A percentile compares a stretch with the other conserved stretches of the same genome.
phyloP scores from a whole-genome alignment of 1,140 invertebrate genomes.

The Drosophila aff. region DNA sequence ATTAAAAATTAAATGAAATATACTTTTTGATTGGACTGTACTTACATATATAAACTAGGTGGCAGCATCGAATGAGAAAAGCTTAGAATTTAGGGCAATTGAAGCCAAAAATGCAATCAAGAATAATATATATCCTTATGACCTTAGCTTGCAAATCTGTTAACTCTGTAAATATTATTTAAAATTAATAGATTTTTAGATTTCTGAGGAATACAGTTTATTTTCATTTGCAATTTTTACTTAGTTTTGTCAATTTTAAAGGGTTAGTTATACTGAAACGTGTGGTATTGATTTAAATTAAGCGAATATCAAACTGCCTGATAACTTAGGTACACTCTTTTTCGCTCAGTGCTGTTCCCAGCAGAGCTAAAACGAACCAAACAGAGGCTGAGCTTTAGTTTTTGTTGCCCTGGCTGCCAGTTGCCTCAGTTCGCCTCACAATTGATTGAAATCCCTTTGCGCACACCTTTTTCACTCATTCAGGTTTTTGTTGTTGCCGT shows the following conservation, averaged over 20 bases:
- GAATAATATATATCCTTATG: background rate
- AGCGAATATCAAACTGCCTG: too few species aligned
- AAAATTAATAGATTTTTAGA: too few species aligned
- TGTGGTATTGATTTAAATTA: too few species aligned
- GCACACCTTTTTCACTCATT: slow-evolving; percentile 68
- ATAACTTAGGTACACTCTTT: too few species aligned
- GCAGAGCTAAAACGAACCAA: slow-evolving; percentile 32
- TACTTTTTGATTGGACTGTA: background rate
- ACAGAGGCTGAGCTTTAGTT: slow-evolving; percentile 72
- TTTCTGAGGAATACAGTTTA: too few species aligned
- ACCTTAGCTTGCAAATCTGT: background rate
- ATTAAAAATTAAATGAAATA: too few species aligned
- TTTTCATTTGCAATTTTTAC: too few species aligned
- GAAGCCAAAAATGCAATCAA: too few species aligned
- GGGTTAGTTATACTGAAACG: background rate
- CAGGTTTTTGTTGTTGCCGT: slow-evolving; percentile 38
- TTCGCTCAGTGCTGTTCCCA: slow-evolving; percentile 12
- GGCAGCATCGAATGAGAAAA: background rate
- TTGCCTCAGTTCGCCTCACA: slow-evolving; percentile 68
- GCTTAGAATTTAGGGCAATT: background rate
- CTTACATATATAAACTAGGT: background rate
- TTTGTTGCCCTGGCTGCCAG: slow-evolving; percentile 63
- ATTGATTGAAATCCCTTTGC: slow-evolving; percentile 82
- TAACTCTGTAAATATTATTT: background rate
- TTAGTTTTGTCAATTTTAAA: background rate